A percentile compares a stretch with the other conserved stretches of the same genome.
Conservation (phyloP, 2,797 vertebrate genomes). For the Sebastolobus alascanus region DNA sequence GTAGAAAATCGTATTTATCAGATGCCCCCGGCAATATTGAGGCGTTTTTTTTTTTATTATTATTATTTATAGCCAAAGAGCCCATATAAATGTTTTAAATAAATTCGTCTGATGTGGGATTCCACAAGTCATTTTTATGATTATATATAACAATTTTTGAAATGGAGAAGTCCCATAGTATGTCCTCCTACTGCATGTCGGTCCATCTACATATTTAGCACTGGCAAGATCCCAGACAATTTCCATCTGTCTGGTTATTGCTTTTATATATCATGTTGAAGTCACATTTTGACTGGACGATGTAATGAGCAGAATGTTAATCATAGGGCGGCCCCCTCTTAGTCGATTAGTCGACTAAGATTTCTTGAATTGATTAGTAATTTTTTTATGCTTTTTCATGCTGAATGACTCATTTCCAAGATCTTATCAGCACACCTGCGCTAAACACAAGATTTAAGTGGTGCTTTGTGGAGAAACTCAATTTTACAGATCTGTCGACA, state of each 20-base stretch:
- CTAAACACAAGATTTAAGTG: too few relatives aligned
- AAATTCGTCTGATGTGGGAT: neutral
- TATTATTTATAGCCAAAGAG: neutral
- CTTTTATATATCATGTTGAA: slow-evolving; percentile 22
- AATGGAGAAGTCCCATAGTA: neutral
- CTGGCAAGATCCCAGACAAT: neutral
- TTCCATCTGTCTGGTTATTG: slow-evolving; percentile 17
- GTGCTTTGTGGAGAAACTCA: too few relatives aligned
- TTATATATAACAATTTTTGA: neutral
- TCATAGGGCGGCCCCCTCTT: neutral
- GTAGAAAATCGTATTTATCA: neutral
- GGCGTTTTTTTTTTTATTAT: neutral
- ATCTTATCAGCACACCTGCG: too few relatives aligned
- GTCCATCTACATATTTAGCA: slow-evolving; percentile 16
- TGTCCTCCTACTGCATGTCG: neutral
- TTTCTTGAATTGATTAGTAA: too few relatives aligned
- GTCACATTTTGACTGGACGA: slow-evolving; percentile 10
- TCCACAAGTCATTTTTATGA: neutral
- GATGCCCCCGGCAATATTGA: neutral
- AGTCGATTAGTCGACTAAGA: too few relatives aligned
- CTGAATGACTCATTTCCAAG: too few relatives aligned
- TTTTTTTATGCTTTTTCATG: too few relatives aligned
- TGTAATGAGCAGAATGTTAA: neutral
- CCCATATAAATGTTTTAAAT: neutral
- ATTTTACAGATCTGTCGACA: neutral